These are phyloP conservation scores for Meles meles DNA, from an alignment of 2,113 vertebrate species.

Conservation along the genomic window DNA sequence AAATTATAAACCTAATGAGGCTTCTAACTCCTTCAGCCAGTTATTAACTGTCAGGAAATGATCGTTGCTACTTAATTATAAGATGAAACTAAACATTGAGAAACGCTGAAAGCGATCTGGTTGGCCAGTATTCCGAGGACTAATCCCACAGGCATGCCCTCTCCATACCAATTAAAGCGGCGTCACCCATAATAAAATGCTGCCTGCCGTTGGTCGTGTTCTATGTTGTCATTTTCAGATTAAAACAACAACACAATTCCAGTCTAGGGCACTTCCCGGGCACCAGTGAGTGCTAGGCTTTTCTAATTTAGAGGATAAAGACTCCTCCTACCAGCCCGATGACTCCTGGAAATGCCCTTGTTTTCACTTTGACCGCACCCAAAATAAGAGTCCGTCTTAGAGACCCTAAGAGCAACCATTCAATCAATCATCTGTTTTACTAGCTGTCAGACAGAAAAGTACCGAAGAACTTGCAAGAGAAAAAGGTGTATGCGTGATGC, in stretches of 20 bases:
- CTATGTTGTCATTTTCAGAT: conserved; percentile 70
- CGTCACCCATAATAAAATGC: conserved; percentile 14
- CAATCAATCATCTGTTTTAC: not conserved
- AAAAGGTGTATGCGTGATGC: not conserved
- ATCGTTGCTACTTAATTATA: conserved; percentile 73
- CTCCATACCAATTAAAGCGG: conserved; percentile 55
- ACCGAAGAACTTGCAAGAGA: not conserved
- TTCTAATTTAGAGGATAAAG: not conserved
- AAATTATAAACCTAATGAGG: conserved; percentile 72
- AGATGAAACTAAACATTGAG: conserved; percentile 73
- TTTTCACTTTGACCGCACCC: conserved; percentile 1
- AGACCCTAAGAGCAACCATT: not conserved
- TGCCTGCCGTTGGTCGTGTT: conserved; percentile 6
- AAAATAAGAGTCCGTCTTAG: not conserved
- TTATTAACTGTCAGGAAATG: conserved; percentile 74
- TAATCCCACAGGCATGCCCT: conserved; percentile 56
- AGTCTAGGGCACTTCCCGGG: conserved; percentile 35
- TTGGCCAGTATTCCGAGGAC: conserved; percentile 48
- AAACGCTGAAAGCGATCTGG: conserved; percentile 61
- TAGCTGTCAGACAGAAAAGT: not conserved
- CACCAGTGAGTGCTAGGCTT: not conserved
- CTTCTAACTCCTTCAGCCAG: conserved; percentile 60
- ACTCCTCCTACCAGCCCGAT: not conserved
- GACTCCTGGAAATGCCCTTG: not conserved
- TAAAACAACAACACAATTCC: conserved; percentile 56